Evolutionary conservation across 1,140 invertebrate species (phyloP).

Genomic region (Battus philenor): DNA sequence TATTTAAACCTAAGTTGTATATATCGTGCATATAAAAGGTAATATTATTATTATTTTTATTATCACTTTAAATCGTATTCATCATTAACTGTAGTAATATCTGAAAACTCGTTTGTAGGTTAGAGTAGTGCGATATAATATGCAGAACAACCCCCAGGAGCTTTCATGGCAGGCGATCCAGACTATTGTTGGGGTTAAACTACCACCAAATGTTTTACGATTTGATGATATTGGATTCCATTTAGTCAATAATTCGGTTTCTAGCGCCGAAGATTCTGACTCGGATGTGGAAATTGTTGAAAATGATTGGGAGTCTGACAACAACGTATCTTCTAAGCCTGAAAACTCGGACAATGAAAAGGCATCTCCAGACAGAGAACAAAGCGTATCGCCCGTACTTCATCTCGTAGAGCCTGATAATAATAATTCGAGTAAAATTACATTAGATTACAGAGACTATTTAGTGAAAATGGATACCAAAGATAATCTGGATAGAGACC

Average conservation of each 20-base stretch:
- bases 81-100: slow-evolving; percentile 49
- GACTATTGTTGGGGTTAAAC: slow-evolving; percentile 75
- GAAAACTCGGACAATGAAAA: slow-evolving; percentile 68
- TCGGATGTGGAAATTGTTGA: slow-evolving; percentile 75
- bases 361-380: slow-evolving; percentile 53
- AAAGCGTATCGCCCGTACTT: slow-evolving; percentile 60
- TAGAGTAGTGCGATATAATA: slow-evolving; percentile 75
- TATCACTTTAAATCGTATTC: slow-evolving; percentile 27
- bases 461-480: slow-evolving; percentile 65
- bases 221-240: slow-evolving; percentile 75
- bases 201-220: slow-evolving; percentile 71
- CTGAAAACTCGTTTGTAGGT: slow-evolving; percentile 73
- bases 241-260: slow-evolving; percentile 62
- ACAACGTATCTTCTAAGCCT: slow-evolving; percentile 62
- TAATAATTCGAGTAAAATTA: slow-evolving; percentile 59
- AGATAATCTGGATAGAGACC: slow-evolving; percentile 54
- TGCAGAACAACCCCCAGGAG: slow-evolving; percentile 76
- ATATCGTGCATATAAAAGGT: slow-evolving; percentile 62
- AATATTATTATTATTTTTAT: slow-evolving; percentile 47
- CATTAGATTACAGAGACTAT: slow-evolving; percentile 58
- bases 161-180: slow-evolving; percentile 77
- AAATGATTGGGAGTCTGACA: slow-evolving; percentile 72
- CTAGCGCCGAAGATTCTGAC: slow-evolving; percentile 68
- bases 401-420: slow-evolving; percentile 66
- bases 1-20: slow-evolving; percentile 44